Evolutionary conservation across 2,797 vertebrate species (phyloP).

Genomic region (Poecilia gillii): DNA sequence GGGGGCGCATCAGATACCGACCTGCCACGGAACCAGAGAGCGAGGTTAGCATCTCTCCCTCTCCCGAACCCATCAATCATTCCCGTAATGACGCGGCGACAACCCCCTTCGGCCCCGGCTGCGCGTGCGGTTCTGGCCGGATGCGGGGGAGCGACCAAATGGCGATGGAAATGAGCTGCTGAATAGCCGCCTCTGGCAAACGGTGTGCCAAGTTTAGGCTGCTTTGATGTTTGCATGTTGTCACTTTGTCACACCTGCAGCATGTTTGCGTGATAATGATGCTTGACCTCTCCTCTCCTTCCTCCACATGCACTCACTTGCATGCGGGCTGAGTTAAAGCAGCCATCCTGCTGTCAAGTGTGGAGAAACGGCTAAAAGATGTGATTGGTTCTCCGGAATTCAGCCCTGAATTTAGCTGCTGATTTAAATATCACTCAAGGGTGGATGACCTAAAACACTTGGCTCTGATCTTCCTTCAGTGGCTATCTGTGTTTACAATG

Average conservation of each 20-base stretch:
- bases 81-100: constrained; percentile 26
- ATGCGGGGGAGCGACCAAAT: constrained; percentile 34
- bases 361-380: constrained; percentile 15
- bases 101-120: constrained; percentile 5
- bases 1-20: background rate
- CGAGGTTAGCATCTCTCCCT: constrained; percentile 23
- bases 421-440: background rate
- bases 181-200: constrained; percentile 32
- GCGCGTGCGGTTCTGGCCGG: constrained; percentile 4
- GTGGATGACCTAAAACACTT: constrained; percentile 1
- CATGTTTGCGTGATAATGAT: constrained; percentile 52
- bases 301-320: constrained; percentile 8
- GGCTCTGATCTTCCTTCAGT: background rate
- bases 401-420: background rate
- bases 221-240: constrained; percentile 65
- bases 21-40: background rate
- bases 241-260: constrained; percentile 74
- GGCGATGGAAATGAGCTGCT: constrained; percentile 29
- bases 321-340: constrained; percentile 17
- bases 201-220: constrained; percentile 51
- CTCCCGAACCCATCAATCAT: constrained; percentile 55
- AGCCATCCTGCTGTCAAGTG: constrained; percentile 6
- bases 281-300: constrained; percentile 56
- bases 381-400: background rate
- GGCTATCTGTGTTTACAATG: constrained; percentile 5